These are phyloP conservation scores for Drosophila rhopaloa DNA, from an alignment of 1,140 invertebrate genomes.

Conservation along the genomic window DNA sequence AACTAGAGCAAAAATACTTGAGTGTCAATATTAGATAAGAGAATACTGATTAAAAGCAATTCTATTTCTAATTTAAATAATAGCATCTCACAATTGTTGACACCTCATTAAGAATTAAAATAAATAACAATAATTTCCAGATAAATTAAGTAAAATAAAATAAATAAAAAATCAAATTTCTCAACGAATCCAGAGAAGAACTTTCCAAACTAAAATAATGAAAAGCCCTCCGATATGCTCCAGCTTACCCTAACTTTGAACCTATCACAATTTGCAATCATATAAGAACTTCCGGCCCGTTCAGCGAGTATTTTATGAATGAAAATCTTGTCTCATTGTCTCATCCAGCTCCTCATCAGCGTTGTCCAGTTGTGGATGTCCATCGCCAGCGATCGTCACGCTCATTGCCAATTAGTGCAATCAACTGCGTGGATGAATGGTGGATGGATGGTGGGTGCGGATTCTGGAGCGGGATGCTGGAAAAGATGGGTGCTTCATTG, in stretches of 20 bases:
- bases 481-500: not conserved
- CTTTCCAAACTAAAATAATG: not conserved
- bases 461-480: not conserved
- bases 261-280: conserved; percentile 52
- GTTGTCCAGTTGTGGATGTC: conserved; percentile 12
- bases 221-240: not conserved
- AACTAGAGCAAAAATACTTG: too few relatives aligned
- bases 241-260: conserved; percentile 26
- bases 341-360: conserved; percentile 26
- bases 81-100: too few relatives aligned
- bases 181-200: too few relatives aligned
- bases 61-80: too few relatives aligned
- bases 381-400: conserved; percentile 42
- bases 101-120: too few relatives aligned
- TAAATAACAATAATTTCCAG: too few relatives aligned
- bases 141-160: too few relatives aligned
- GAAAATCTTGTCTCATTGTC: conserved; percentile 51
- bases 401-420: conserved; percentile 74
- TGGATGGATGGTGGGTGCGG: not conserved
- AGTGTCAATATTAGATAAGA: too few relatives aligned
- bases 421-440: conserved; percentile 38
- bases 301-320: conserved; percentile 54
- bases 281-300: conserved; percentile 59
- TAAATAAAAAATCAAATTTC: too few relatives aligned
- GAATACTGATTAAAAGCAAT: too few relatives aligned